These are phyloP conservation scores for Thermophis baileyi DNA, from an alignment of 2,113 vertebrate genomes.

Conservation along the genomic window DNA sequence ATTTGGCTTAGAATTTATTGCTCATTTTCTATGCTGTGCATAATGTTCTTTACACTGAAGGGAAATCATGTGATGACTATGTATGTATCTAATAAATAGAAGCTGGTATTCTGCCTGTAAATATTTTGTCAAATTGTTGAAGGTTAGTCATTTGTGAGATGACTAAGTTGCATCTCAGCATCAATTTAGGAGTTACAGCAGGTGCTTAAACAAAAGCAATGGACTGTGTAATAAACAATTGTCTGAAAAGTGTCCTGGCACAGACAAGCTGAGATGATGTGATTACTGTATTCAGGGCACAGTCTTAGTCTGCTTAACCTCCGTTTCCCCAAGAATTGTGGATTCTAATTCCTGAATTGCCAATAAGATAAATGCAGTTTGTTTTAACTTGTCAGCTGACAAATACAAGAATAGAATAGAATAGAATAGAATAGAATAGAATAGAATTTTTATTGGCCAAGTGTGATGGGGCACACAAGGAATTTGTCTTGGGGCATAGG, in stretches of 20 bases:
- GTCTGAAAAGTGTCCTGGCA: conserved; percentile 39
- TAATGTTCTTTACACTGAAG: neutral
- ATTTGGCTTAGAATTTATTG: neutral
- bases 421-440: no score
- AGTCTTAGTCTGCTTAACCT: conserved; percentile 66
- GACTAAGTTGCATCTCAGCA: neutral
- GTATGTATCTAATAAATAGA: neutral
- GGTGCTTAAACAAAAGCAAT: conserved; percentile 34
- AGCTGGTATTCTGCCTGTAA: neutral
- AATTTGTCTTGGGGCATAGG: no score
- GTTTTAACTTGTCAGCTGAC: conserved; percentile 57
- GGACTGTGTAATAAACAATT: conserved; percentile 41
- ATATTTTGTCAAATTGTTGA: neutral
- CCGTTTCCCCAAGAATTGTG: conserved; percentile 57
- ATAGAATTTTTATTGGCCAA: no score
- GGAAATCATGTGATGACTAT: neutral
- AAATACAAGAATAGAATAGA: conserved; percentile 61
- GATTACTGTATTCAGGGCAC: conserved; percentile 58
- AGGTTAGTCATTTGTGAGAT: neutral
- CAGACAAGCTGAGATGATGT: conserved; percentile 52
- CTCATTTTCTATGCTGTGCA: neutral
- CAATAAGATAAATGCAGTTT: conserved; percentile 61
- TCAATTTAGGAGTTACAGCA: conserved; percentile 10
- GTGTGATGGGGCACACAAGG: no score
- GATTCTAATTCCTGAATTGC: conserved; percentile 64